Evolutionary conservation across 37 sponge, comb jelly and placozoan genomes (phyloP).

Genomic region (Ephydatia muelleri): DNA sequence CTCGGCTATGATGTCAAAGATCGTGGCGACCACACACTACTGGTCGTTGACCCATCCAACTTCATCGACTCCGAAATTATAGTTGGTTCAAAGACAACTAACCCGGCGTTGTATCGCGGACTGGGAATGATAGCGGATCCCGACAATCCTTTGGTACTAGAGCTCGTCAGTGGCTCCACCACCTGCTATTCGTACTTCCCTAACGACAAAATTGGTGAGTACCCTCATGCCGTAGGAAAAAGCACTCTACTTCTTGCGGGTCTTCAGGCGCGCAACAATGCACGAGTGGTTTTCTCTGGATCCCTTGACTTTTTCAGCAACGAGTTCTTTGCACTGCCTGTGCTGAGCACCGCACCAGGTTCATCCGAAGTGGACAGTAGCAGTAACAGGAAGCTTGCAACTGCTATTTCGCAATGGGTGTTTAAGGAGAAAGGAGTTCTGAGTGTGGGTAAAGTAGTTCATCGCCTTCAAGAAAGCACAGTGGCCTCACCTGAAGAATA

Average conservation of each 20-base stretch:
- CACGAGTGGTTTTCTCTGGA: conserved; percentile 88
- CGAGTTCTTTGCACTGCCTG: conserved; percentile 75
- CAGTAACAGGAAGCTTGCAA: conserved; percentile 65
- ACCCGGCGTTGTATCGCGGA: conserved; percentile 78
- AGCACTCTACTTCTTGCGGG: conserved; percentile 91
- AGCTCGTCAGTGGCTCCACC: conserved; percentile 83
- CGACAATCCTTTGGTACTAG: conserved; percentile 89
- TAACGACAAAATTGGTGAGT: conserved; percentile 63
- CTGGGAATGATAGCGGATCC: conserved; percentile 92
- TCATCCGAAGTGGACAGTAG: conserved; percentile 45
- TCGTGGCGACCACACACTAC: conserved; percentile 82
- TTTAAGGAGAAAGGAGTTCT: conserved; percentile 91
- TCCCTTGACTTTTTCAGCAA: conserved; percentile 96
- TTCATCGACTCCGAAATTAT: conserved; percentile 67
- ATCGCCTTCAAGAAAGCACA: conserved; percentile 58
- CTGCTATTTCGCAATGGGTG: conserved; percentile 78
- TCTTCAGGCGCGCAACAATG: conserved; percentile 95
- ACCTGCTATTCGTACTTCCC: conserved; percentile 89
- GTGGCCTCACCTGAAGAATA: conserved; percentile 61
- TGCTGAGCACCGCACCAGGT: conserved; percentile 53
- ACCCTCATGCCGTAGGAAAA: conserved; percentile 94
- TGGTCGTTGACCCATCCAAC: conserved; percentile 67
- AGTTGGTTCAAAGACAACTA: conserved; percentile 47
- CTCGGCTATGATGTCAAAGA: conserved; percentile 92
- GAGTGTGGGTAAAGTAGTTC: conserved; percentile 64